phyloP scores from a whole-genome alignment of 2,888 invertebrate genomes.

The Archips crataeganus region DNA sequence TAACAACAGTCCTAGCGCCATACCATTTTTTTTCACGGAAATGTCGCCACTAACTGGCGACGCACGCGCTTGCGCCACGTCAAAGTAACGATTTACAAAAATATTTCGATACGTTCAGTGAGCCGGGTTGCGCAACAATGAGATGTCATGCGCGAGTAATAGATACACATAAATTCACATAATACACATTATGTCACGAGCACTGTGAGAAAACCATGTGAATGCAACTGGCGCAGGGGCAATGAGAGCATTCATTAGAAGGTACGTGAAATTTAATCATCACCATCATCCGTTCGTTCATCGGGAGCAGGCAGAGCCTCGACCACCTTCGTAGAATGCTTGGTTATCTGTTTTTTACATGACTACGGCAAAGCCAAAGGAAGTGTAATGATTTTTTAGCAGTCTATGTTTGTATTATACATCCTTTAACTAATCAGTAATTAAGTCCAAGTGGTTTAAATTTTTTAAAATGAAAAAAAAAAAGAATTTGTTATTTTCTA shows the following conservation, averaged over 20 bases:
- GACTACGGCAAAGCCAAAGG: too few species aligned
- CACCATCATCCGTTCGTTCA: background rate
- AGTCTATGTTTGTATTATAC: too few species aligned
- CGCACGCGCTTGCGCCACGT: slow-evolving; percentile 15
- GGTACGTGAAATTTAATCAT: slow-evolving; percentile 7
- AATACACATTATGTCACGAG: slow-evolving; percentile 24
- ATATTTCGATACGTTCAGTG: slow-evolving; percentile 37
- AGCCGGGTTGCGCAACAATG: slow-evolving; percentile 18
- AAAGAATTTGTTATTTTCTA: too few species aligned
- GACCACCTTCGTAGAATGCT: too few species aligned
- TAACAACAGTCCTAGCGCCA: background rate
- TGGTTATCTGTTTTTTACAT: too few species aligned
- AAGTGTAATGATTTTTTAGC: too few species aligned
- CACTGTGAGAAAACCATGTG: slow-evolving; percentile 3
- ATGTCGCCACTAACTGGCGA: background rate
- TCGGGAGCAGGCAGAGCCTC: too few species aligned
- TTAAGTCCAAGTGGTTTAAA: too few species aligned
- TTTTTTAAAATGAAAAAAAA: too few species aligned
- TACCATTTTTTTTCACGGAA: slow-evolving; percentile 1
- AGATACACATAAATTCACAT: background rate
- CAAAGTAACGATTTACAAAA: slow-evolving; percentile 30
- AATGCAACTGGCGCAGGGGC: background rate
- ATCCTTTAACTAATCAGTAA: too few species aligned
- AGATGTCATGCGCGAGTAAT: slow-evolving; percentile 28
- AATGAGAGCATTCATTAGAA: slow-evolving; percentile 10